These are phyloP conservation scores for Lagria hirta DNA, from an alignment of 2,888 invertebrate species.

Conservation along the genomic window DNA sequence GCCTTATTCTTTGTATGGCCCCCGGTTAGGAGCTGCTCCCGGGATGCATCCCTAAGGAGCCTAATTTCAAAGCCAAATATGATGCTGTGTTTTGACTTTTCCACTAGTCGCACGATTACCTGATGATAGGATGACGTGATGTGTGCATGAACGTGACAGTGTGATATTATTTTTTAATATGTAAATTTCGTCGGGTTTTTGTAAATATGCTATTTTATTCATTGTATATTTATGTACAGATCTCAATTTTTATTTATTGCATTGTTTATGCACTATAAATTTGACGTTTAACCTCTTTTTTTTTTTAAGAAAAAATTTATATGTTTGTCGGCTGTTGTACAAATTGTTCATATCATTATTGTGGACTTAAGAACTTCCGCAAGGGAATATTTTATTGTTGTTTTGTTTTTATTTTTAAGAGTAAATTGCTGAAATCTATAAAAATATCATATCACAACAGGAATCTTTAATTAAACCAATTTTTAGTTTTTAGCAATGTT, in stretches of 20 bases:
- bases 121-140: slow-evolving; percentile 29
- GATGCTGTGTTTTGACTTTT: slow-evolving; percentile 42
- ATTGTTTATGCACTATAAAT: slow-evolving; percentile 20
- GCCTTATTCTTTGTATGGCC: slow-evolving; percentile 85
- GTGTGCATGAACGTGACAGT: slow-evolving; percentile 50
- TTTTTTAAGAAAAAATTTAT: no score
- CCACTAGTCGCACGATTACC: slow-evolving; percentile 41
- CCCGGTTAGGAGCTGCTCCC: slow-evolving; percentile 76
- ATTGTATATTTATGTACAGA: slow-evolving; percentile 46
- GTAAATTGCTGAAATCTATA: slow-evolving; percentile 22
- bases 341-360: slow-evolving; percentile 36
- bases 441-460: no score
- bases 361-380: slow-evolving; percentile 34
- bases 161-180: slow-evolving; percentile 51
- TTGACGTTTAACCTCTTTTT: no score
- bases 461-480: no score
- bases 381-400: slow-evolving; percentile 40
- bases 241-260: slow-evolving; percentile 37
- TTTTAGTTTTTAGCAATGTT: no score
- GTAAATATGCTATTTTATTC: slow-evolving; percentile 29
- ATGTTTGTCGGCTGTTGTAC: slow-evolving; percentile 33
- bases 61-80: slow-evolving; percentile 39
- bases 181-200: slow-evolving; percentile 25
- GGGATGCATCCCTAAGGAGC: slow-evolving; percentile 69
- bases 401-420: slow-evolving; percentile 43